Conservation (phyloP, 2,888 invertebrate genomes). For the Standfussiana lucernea region DNA sequence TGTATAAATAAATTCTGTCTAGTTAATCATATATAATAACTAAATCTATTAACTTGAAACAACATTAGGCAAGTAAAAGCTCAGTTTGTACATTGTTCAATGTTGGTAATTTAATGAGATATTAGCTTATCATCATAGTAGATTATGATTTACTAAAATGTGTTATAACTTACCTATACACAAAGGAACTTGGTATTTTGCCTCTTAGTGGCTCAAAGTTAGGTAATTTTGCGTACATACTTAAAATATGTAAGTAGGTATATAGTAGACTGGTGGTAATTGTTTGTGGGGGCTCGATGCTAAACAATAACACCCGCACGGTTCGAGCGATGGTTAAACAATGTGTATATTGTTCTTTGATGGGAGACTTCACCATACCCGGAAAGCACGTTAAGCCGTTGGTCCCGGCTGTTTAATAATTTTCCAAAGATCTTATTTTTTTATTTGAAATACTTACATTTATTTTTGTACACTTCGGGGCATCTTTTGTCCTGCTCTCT, state of each 20-base stretch:
- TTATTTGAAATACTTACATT: too few species aligned
- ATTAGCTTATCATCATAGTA: conserved; percentile 4
- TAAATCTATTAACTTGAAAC: conserved; percentile 45
- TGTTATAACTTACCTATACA: conserved; percentile 6
- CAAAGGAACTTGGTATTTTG: not conserved
- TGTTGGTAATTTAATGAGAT: conserved; percentile 8
- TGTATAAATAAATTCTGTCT: not conserved
- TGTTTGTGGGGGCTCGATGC: not conserved
- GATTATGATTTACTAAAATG: conserved; percentile 31
- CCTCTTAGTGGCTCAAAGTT: not conserved
- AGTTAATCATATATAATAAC: not conserved
- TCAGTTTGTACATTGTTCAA: conserved; percentile 29
- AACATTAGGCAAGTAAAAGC: conserved; percentile 2
- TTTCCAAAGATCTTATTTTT: not conserved
- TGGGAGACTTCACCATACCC: not conserved
- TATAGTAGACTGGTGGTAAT: not conserved
- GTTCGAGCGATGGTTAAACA: not conserved
- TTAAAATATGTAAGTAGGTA: not conserved
- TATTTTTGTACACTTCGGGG: not conserved
- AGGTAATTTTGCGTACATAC: not conserved
- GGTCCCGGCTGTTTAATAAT: too few species aligned
- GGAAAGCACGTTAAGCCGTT: not conserved
- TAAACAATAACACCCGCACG: not conserved
- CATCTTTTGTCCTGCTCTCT: not conserved
- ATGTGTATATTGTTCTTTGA: not conserved